Conservation (phyloP, 2,888 invertebrate species). For the Andrena hattorfiana region DNA sequence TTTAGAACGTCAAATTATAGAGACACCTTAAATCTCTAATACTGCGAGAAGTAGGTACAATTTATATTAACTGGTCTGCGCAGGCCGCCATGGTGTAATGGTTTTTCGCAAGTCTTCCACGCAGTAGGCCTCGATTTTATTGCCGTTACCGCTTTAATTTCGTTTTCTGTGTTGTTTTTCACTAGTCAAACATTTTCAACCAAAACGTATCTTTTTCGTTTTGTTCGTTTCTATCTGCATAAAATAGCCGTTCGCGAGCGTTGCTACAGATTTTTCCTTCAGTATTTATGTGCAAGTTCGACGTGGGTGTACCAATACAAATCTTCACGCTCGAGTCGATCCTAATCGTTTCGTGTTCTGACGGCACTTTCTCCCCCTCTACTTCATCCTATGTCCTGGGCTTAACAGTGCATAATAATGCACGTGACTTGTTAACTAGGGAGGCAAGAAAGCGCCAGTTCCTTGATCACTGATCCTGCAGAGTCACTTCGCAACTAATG, state of each 20-base stretch:
- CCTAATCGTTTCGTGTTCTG: conserved; percentile 51
- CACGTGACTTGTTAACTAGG: conserved; percentile 48
- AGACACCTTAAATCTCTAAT: no score
- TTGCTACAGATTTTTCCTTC: conserved; percentile 44
- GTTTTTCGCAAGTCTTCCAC: no score
- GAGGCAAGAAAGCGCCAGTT: conserved; percentile 26
- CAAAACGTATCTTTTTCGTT: neutral
- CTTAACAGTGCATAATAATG: conserved; percentile 45
- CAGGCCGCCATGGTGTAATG: no score
- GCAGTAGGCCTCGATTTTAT: no score
- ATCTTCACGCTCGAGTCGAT: conserved; percentile 27
- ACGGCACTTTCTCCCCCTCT: conserved; percentile 24
- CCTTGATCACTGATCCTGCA: neutral
- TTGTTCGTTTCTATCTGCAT: neutral
- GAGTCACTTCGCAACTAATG: no score
- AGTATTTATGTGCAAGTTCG: conserved; percentile 44
- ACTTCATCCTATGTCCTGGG: conserved; percentile 19
- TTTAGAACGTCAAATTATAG: no score
- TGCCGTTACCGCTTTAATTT: no score
- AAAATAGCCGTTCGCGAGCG: neutral
- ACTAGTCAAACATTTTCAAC: neutral
- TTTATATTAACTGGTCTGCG: no score
- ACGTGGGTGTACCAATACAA: conserved; percentile 51
- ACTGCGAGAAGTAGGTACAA: no score
- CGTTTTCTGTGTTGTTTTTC: no score